These are phyloP conservation scores for Eustalomyia histrio DNA, from an alignment of 2,888 invertebrate species.

Conservation along the genomic window DNA sequence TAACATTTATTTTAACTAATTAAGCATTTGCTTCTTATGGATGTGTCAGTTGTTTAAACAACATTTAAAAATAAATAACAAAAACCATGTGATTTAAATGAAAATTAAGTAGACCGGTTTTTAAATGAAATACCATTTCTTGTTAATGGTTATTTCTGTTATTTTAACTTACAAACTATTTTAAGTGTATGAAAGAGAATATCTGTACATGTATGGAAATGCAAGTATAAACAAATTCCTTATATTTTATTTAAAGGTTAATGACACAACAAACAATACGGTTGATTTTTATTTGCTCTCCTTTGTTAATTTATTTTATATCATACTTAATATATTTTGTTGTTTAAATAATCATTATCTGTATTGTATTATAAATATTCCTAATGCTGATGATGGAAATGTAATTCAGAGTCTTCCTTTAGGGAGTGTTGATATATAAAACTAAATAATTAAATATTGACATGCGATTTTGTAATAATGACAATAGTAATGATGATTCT, in stretches of 20 bases:
- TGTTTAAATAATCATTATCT: constrained; percentile 31
- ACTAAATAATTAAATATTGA: constrained; percentile 43
- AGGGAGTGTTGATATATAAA: neutral
- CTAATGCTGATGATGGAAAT: neutral
- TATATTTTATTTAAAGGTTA: neutral
- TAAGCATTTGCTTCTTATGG: no score
- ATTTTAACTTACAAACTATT: no score
- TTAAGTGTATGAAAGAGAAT: no score
- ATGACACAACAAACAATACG: constrained; percentile 4
- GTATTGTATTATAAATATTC: neutral
- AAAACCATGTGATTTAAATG: no score
- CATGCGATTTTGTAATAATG: constrained; percentile 50
- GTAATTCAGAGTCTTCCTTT: neutral
- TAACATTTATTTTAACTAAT: no score
- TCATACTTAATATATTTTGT: constrained; percentile 17
- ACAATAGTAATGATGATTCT: constrained; percentile 25
- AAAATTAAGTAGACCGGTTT: no score
- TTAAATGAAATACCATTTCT: no score
- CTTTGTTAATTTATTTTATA: neutral
- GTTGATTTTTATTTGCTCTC: neutral
- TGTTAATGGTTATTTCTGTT: no score
- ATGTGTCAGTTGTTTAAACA: no score
- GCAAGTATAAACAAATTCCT: no score
- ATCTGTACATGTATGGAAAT: no score
- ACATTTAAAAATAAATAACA: no score